Evolutionary conservation across 2,113 vertebrate species (phyloP), one percentile per base, ranked within the genome.

Genomic region (Heterocephalus glaber): DNA sequence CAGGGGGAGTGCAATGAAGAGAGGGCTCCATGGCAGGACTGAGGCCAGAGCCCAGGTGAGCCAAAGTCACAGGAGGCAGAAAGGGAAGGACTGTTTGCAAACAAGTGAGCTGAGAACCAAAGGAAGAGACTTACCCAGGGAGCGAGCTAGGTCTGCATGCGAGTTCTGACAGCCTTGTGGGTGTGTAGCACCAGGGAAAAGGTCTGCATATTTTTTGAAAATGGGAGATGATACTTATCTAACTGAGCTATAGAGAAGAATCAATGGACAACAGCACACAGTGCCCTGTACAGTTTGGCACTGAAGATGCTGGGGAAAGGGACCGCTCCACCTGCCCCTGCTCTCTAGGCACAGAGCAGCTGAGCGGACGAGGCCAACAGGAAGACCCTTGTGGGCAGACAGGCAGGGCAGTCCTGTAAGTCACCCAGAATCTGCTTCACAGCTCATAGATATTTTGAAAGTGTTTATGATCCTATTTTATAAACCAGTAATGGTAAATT

Each of bases 381-480:
- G 30, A 52, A 91, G 82, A 76, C 41, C 20, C 24, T 52, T 47
- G 63, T 4, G 47, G 11, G 22, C 38, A 33, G 79, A 26, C 14
- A 30, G 5, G 20, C 7, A 72, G 47, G 2, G 26, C 22, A 87
- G 58, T 33, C 35, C 35, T 70, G 24, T 5, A 85, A 65, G 20
- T 35, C 70, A 92, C 16, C 30, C 24, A 20, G 72, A 81, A 44
- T 81, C 44, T 74, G 82, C 54, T 87, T 68, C 52, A 83, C 35
- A 84, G 89, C 33, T 70, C 58, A 47, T 7, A 60, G 72, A 56
- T 92, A 76, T 41, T 96, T 47, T 56, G 1, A 93, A 96, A 81
- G 52, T 93, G 13, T 86, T 95, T 85, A 92, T 81, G 35, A 93
- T 70, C 52, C 44, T 52, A 94, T 74, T 86, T 94, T 63, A 68